A percentile compares a stretch with the other conserved stretches of the same genome.
Conservation (phyloP, 1,140 invertebrate species). For the Manduca sexta region DNA sequence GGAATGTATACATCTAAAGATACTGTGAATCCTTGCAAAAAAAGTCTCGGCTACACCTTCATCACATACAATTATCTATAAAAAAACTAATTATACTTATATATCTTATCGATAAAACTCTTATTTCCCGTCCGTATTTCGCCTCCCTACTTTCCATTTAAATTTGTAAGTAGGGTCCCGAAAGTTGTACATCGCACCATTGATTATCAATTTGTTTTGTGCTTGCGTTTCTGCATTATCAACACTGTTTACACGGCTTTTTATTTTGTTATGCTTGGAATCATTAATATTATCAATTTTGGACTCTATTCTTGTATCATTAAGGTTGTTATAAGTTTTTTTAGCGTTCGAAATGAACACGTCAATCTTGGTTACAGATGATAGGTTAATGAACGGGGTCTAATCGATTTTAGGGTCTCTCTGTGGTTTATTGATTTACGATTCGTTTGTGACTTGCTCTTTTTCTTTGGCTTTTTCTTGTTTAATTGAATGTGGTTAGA, state of each 20-base stretch:
- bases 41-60: too few relatives aligned
- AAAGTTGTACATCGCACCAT: conserved; percentile 21
- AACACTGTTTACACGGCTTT: conserved; percentile 63
- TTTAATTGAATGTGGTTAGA: conserved; percentile 48
- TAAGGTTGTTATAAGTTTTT: conserved; percentile 25
- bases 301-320: conserved; percentile 20
- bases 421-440: conserved; percentile 65
- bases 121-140: too few relatives aligned
- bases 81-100: too few relatives aligned
- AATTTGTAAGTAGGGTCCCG: too few relatives aligned
- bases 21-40: too few relatives aligned
- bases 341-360: conserved; percentile 45
- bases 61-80: too few relatives aligned
- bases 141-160: too few relatives aligned
- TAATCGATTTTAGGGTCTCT: conserved; percentile 60
- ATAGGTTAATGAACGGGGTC: conserved; percentile 61
- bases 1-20: too few relatives aligned
- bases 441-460: conserved; percentile 58
- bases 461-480: conserved; percentile 34
- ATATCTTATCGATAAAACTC: too few relatives aligned
- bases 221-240: conserved; percentile 63
- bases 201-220: conserved; percentile 71
- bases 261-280: conserved; percentile 58
- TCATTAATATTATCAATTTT: conserved; percentile 25
- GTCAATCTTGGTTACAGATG: conserved; percentile 64